Conservation (phyloP, 2,797 vertebrate species). For the Gymnopithys bicolor region DNA sequence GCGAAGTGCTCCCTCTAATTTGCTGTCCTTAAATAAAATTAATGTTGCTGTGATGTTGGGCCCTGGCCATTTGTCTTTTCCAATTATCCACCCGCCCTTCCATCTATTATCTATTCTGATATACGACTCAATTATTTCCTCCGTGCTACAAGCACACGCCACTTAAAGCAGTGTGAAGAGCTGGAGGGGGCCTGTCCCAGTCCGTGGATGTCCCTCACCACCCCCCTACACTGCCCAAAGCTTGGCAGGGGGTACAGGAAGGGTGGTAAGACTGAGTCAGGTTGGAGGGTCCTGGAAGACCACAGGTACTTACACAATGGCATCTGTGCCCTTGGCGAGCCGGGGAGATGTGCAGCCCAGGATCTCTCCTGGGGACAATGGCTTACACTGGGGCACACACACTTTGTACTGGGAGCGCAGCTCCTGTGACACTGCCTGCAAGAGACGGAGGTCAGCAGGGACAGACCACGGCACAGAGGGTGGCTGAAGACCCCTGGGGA, state of each 20-base stretch:
- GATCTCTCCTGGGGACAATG: slow-evolving; percentile 95
- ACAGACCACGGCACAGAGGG: rapidly evolving
- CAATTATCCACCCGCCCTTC: slow-evolving; percentile 76
- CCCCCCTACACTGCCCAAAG: rapidly evolving
- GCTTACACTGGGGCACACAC: slow-evolving; percentile 92
- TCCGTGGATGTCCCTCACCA: rapidly evolving
- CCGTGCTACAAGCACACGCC: slow-evolving; percentile 6
- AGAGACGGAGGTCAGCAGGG: not conserved
- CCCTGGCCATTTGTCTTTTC: slow-evolving; percentile 80
- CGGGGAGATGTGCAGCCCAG: slow-evolving; percentile 93
- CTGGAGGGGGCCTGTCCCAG: not conserved
- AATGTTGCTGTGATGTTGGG: slow-evolving; percentile 80
- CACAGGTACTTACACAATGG: slow-evolving; percentile 87
- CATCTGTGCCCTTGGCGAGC: slow-evolving; percentile 83
- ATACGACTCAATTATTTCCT: slow-evolving; percentile 77
- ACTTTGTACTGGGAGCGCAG: slow-evolving; percentile 87
- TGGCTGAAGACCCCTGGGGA: not conserved
- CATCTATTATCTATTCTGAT: slow-evolving; percentile 77
- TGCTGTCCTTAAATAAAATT: slow-evolving; percentile 85
- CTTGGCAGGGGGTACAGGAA: not conserved
- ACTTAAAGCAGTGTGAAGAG: not conserved
- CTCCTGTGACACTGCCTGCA: slow-evolving; percentile 77
- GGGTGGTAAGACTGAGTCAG: not conserved
- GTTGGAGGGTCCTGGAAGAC: not conserved
- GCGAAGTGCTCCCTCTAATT: slow-evolving; percentile 80